Base-by-base conservation (phyloP, 2,113 vertebrate genomes). In the Trogon surrucura region DNA sequence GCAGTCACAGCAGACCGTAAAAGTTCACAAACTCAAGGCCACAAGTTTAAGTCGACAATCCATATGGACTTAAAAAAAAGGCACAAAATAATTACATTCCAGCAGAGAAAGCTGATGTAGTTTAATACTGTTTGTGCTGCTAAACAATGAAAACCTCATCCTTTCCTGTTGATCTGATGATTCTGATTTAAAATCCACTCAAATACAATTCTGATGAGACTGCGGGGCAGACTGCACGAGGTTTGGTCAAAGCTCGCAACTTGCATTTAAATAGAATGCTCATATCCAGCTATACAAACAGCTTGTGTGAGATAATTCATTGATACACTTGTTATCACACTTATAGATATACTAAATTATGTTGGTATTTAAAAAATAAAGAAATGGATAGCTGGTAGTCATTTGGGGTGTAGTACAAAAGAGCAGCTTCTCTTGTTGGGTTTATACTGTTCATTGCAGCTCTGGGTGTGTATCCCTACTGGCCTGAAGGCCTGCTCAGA, bases 401-500 rank as follows among this genome's bases (percentile, higher is more conserved):
- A 50, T 79, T 69, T 22, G 22, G 34, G 14, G 19, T 25, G 23
- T 7, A 54, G 8, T 2, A 5, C 13, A 16, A 6, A 0, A 2
- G 38, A 58, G 58, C 53, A 69, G 53, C 27, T 69, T n/a, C 81
- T 64, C 34, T 18, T 15, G 11, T 12, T 29, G 64, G 25, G 6
- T 36, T 84, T 47, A 16, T 14, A 10, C 15, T 18, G 53, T 32
- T 69, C 34, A 1, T 5, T 25, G 11, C 10, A 64, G 9, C 11
- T 15, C 7, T 0, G 21, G 20, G 23, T 34, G 53, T 1, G 4
- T 50, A 48, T 25, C 18, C 7, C 30, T 45, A 11, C 19, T 4
- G 2, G 34, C 2, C 1, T 11, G 10, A 60, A 81, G 38, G 5
- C 17, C 41, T 32, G 29, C 44, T 48, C 72, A 54, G 36, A 67